A percentile compares a stretch with the other conserved stretches of the same genome.
Conservation (phyloP, 2,888 invertebrate species). For the Nowickia ferox region DNA sequence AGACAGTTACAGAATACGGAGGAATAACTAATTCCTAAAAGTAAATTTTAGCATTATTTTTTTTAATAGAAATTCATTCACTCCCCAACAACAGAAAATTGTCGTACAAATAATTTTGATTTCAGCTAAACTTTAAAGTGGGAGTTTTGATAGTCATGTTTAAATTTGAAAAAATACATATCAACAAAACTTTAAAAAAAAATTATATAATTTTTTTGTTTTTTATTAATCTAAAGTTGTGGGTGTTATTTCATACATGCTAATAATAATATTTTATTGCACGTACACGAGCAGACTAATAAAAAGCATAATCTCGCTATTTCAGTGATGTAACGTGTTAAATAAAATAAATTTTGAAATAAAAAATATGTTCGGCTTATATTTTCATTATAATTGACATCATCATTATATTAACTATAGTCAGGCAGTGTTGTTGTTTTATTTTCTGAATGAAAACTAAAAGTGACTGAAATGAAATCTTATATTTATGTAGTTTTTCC, state of each 20-base stretch:
- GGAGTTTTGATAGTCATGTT: background rate
- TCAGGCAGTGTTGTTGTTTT: background rate
- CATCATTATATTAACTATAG: background rate
- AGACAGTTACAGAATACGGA: too few relatives aligned
- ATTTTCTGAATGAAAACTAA: background rate
- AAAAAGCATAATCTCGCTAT: background rate
- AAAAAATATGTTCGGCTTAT: background rate
- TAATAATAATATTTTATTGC: background rate
- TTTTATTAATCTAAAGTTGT: background rate
- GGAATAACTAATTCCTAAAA: too few relatives aligned
- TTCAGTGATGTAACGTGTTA: background rate
- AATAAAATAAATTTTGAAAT: background rate
- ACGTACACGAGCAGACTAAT: background rate
- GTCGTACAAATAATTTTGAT: too few relatives aligned
- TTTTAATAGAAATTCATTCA: too few relatives aligned
- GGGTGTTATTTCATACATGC: background rate
- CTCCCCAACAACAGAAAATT: too few relatives aligned
- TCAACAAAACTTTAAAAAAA: too few relatives aligned
- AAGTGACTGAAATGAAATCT: background rate
- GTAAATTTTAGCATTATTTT: too few relatives aligned
- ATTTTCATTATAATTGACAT: background rate
- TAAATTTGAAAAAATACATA: background rate
- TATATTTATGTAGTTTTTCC: background rate
- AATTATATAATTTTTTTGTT: background rate
- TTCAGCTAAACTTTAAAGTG: background rate